These are phyloP conservation scores for Syritta pipiens DNA, from an alignment of 2,888 invertebrate genomes.

Conservation along the genomic window DNA sequence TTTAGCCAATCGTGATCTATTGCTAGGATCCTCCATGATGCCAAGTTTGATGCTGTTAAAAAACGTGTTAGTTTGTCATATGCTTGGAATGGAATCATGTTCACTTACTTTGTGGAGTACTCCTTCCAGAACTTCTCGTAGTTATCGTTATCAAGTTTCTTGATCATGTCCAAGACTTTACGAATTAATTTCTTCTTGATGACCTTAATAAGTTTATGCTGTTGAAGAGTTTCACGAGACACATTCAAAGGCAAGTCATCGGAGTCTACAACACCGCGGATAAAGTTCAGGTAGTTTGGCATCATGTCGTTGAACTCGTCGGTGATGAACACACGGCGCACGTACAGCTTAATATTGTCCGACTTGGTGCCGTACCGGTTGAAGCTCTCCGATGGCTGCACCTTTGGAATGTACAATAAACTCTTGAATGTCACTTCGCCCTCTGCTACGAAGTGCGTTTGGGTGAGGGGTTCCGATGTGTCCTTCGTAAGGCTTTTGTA, in stretches of 20 bases:
- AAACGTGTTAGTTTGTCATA: background rate
- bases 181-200: slow-evolving; percentile 99
- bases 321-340: slow-evolving; percentile 98
- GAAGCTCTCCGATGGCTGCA: slow-evolving; percentile 95
- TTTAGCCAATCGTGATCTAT: slow-evolving; percentile 97
- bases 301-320: slow-evolving; percentile 99
- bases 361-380: slow-evolving; percentile 96
- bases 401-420: slow-evolving; percentile 94
- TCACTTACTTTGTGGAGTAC: slow-evolving; percentile 94
- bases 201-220: slow-evolving; percentile 98
- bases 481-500: slow-evolving; percentile 97
- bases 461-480: slow-evolving; percentile 88
- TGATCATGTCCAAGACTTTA: slow-evolving; percentile 98
- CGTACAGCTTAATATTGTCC: slow-evolving; percentile 97
- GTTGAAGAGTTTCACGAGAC: slow-evolving; percentile 98
- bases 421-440: slow-evolving; percentile 99
- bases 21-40: slow-evolving; percentile 98
- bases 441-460: slow-evolving; percentile 96
- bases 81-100: background rate
- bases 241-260: slow-evolving; percentile 99
- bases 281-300: slow-evolving; percentile 97
- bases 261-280: slow-evolving; percentile 98
- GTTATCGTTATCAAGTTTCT: slow-evolving; percentile 94
- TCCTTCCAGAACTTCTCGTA: slow-evolving; percentile 99
- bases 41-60: slow-evolving; percentile 91